phyloP scores from a whole-genome alignment of 2,797 vertebrate genomes.

The Enteromius trimaculatus region DNA sequence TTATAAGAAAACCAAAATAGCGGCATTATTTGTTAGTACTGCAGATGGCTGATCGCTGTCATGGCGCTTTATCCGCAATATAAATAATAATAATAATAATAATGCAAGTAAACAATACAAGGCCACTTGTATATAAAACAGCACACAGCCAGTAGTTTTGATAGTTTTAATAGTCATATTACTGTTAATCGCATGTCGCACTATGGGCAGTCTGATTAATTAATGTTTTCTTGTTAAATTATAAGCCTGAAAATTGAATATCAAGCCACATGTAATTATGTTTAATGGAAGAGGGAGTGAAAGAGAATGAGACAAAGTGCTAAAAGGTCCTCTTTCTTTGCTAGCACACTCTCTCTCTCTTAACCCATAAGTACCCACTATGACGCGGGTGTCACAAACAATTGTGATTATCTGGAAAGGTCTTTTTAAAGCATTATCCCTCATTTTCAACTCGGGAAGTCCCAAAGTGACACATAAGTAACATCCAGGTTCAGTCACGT shows the following conservation, averaged over 20 bases:
- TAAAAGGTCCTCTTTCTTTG: neutral
- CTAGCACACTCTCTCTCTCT: neutral
- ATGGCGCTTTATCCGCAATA: constrained; percentile 17
- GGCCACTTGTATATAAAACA: constrained; percentile 39
- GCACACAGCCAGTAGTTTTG: constrained; percentile 28
- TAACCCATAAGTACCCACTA: too few relatives aligned
- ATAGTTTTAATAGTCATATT: constrained; percentile 38
- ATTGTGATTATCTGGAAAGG: too few relatives aligned
- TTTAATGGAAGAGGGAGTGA: constrained; percentile 60
- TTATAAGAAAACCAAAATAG: neutral
- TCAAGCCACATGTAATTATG: constrained; percentile 64
- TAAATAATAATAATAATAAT: constrained; percentile 4
- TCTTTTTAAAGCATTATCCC: too few relatives aligned
- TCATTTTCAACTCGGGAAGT: too few relatives aligned
- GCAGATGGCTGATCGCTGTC: constrained; percentile 2
- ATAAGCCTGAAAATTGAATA: constrained; percentile 69
- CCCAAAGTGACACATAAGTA: too few relatives aligned
- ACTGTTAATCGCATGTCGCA: constrained; percentile 52
- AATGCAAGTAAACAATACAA: constrained; percentile 9
- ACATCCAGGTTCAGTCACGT: too few relatives aligned
- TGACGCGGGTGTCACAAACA: too few relatives aligned
- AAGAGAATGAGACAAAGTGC: constrained; percentile 56
- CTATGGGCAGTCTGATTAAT: constrained; percentile 71
- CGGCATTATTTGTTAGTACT: neutral
- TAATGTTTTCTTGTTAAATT: constrained; percentile 68